Percentiles rank a stretch among this genome's conserved stretches.
Conservation (phyloP, 2,113 vertebrate genomes). For the Tychaedon coryphoeus region DNA sequence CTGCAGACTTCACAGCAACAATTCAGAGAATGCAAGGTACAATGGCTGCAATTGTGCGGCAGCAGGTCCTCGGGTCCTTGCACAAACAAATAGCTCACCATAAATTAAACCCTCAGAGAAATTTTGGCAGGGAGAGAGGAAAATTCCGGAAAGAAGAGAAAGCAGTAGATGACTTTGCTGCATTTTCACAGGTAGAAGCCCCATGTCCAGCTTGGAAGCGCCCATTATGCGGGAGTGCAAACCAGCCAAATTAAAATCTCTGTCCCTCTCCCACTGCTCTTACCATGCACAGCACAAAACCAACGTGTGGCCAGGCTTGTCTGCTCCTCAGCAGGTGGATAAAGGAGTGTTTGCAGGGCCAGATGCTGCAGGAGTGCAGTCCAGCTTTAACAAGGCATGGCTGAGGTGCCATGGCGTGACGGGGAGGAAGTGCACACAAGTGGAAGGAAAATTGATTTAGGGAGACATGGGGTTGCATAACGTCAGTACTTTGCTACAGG, state of each 20-base stretch:
- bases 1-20: neutral
- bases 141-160: neutral
- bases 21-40: neutral
- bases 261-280: neutral
- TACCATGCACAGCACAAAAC: neutral
- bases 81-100: neutral
- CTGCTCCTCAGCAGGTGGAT: neutral
- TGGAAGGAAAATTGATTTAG: conserved; percentile 22
- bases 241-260: neutral
- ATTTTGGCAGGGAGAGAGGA: neutral
- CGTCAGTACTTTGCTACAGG: neutral
- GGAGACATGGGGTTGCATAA: neutral
- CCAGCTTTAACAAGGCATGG: neutral
- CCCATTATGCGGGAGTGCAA: neutral
- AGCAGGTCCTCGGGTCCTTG: neutral
- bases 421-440: neutral
- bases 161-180: neutral
- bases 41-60: neutral
- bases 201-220: neutral
- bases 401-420: neutral
- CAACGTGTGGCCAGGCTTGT: neutral
- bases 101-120: neutral
- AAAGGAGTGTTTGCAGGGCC: neutral
- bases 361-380: neutral
- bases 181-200: neutral